Evolutionary conservation across 2,888 invertebrate species (phyloP).

Genomic region (Chaetogeoica ovagalla): DNA sequence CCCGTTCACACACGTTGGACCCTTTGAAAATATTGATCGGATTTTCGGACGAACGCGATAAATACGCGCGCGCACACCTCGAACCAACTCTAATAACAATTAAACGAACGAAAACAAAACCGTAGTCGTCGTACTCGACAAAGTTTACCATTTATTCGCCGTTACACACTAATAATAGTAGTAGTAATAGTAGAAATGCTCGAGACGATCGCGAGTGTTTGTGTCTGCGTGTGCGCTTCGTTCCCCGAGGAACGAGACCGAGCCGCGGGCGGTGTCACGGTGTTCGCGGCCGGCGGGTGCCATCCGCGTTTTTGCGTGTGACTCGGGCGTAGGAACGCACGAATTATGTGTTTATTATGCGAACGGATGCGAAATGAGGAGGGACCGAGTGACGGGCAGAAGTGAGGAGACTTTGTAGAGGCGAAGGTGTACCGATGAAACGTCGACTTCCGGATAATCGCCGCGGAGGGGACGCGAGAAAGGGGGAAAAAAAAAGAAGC

Average conservation of each 20-base stretch:
- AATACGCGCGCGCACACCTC: too few relatives aligned
- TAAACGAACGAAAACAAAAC: conserved; percentile 23
- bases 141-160: conserved; percentile 18
- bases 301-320: conserved; percentile 26
- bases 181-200: too few relatives aligned
- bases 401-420: conserved; percentile 11
- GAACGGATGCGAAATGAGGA: background rate
- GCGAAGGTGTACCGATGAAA: conserved; percentile 28
- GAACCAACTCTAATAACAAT: background rate
- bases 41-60: too few relatives aligned
- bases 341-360: conserved; percentile 46
- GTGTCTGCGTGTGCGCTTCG: too few relatives aligned
- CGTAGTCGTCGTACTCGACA: conserved; percentile 14
- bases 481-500: background rate
- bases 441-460: conserved; percentile 28
- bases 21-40: too few relatives aligned
- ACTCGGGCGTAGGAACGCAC: conserved; percentile 30
- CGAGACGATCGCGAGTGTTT: too few relatives aligned
- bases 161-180: too few relatives aligned
- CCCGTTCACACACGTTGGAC: too few relatives aligned
- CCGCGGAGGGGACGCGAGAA: background rate
- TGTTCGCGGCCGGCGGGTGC: conserved; percentile 32
- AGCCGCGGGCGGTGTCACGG: too few relatives aligned
- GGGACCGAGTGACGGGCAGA: background rate
- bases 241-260: too few relatives aligned